These are phyloP conservation scores for Littorina saxatilis DNA, from an alignment of 1,140 invertebrate genomes.

Conservation along the genomic window DNA sequence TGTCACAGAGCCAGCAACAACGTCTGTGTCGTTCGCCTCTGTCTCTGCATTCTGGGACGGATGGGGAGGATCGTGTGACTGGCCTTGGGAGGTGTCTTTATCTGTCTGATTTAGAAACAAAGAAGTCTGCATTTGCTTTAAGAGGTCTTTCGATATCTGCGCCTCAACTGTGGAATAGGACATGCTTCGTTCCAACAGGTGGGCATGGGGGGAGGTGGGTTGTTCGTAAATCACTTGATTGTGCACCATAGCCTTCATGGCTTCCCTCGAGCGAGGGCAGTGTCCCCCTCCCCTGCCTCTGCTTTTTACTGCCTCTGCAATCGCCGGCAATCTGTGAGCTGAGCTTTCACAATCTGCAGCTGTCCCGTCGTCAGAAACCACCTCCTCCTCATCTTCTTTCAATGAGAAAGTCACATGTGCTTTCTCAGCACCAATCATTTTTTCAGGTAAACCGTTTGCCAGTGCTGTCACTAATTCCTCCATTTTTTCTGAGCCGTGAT, in stretches of 20 bases:
- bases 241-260: neutral
- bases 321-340: constrained; percentile 7
- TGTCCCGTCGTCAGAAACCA: neutral
- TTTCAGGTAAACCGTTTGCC: neutral
- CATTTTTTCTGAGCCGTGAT: neutral
- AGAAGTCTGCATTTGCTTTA: neutral
- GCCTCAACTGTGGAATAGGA: constrained; percentile 34
- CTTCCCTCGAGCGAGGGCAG: constrained; percentile 12
- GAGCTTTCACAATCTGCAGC: neutral
- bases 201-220: neutral
- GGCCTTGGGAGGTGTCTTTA: neutral
- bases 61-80: neutral
- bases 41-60: neutral
- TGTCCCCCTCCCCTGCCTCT: constrained; percentile 28
- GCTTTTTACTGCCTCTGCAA: constrained; percentile 20
- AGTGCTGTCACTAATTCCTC: neutral
- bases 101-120: neutral
- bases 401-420: neutral
- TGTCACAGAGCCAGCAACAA: neutral
- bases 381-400: neutral
- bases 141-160: constrained; percentile 11
- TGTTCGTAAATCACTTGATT: neutral
- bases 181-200: constrained; percentile 34
- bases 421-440: neutral
- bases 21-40: neutral